Conservation (phyloP, 2,888 invertebrate genomes). For the Idaea aversata region DNA sequence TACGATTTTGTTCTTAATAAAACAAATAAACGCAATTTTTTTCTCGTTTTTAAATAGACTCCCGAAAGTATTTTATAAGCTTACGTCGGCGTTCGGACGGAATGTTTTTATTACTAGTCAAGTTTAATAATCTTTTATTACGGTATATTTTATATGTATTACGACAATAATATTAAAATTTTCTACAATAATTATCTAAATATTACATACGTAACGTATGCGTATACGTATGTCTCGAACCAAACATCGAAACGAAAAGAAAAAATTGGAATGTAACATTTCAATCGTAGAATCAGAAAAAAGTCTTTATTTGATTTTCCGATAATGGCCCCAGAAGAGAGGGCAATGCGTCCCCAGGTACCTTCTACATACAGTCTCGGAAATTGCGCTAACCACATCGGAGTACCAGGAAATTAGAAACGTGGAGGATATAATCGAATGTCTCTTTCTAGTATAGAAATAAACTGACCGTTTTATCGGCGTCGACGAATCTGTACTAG, state of each 20-base stretch:
- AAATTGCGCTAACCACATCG: conserved; percentile 79
- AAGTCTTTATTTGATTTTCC: conserved; percentile 69
- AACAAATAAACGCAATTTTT: conserved; percentile 40
- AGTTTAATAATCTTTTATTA: neutral
- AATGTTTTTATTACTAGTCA: conserved; percentile 2
- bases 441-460: conserved; percentile 62
- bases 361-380: conserved; percentile 64
- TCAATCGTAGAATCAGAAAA: conserved; percentile 62
- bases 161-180: neutral
- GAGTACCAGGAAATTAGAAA: conserved; percentile 79
- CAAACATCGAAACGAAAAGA: conserved; percentile 26
- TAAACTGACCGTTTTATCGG: conserved; percentile 56
- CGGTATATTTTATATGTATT: neutral
- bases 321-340: conserved; percentile 60
- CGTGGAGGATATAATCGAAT: conserved; percentile 77
- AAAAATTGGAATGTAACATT: conserved; percentile 40
- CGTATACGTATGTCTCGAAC: conserved; percentile 9
- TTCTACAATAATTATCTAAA: neutral
- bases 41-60: conserved; percentile 16
- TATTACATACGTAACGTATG: neutral
- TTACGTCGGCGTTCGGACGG: neutral
- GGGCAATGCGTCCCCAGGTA: conserved; percentile 61
- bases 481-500: conserved; percentile 39
- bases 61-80: conserved; percentile 2
- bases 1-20: conserved; percentile 48